phyloP scores from a whole-genome alignment of 2,113 vertebrate genomes.

The Toxostoma redivivum region DNA sequence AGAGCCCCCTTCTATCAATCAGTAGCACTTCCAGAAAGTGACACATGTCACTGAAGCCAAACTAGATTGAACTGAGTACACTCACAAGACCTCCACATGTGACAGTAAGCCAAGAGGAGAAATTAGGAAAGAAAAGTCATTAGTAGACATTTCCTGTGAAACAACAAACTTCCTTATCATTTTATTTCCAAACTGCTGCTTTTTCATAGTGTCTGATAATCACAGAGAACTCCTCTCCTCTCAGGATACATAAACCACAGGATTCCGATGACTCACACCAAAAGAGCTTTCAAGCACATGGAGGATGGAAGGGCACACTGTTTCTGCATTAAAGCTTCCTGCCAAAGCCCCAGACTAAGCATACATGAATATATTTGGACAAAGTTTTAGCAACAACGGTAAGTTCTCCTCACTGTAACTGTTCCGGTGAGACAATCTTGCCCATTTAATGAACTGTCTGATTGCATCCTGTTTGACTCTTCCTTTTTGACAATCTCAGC shows the following conservation, averaged over 20 bases:
- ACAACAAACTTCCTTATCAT: conserved; percentile 52
- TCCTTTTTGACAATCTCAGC: conserved; percentile 9
- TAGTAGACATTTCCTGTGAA: conserved; percentile 32
- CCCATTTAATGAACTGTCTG: conserved; percentile 26
- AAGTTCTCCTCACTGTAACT: conserved; percentile 55
- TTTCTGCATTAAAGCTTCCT: conserved; percentile 78
- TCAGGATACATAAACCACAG: conserved; percentile 83
- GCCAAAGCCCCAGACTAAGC: conserved; percentile 69
- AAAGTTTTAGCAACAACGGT: conserved; percentile 61
- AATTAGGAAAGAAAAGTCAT: neutral
- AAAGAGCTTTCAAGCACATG: conserved; percentile 71
- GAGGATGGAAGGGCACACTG: conserved; percentile 73
- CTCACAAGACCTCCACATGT: neutral
- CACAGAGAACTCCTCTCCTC: conserved; percentile 58
- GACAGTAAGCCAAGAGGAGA: neutral
- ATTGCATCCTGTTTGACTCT: conserved; percentile 67
- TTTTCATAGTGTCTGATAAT: conserved; percentile 51
- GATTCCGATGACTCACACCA: conserved; percentile 77
- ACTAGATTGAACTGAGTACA: neutral
- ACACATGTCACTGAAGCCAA: neutral
- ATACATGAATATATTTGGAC: conserved; percentile 59
- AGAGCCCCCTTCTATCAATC: neutral
- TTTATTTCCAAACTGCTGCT: conserved; percentile 15
- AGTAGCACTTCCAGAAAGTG: neutral
- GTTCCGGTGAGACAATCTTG: conserved; percentile 59